Conservation (phyloP, 2,888 invertebrate genomes). For the Congeria kusceri region DNA sequence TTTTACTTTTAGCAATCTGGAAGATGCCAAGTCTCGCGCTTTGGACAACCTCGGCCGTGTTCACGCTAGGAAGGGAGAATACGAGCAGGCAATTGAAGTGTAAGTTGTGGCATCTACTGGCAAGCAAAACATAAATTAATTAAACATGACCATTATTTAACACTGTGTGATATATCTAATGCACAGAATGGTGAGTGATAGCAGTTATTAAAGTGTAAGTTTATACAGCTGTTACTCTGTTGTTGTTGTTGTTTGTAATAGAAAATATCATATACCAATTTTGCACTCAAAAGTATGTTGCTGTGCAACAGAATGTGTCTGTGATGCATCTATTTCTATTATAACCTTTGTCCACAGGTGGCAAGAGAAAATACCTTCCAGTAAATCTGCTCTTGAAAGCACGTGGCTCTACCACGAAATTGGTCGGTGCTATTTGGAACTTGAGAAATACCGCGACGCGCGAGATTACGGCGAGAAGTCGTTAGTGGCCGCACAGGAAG, state of each 20-base stretch:
- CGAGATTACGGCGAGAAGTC: slow-evolving; percentile 83
- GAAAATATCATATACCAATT: no score
- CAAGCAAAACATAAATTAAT: no score
- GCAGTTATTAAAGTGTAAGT: no score
- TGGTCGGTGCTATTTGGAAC: slow-evolving; percentile 85
- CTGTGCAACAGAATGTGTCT: no score
- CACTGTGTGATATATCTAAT: no score
- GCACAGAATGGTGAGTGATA: no score
- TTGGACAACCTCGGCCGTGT: slow-evolving; percentile 85
- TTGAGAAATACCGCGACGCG: slow-evolving; percentile 77
- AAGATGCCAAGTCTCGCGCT: slow-evolving; percentile 84
- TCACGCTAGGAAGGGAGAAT: slow-evolving; percentile 84
- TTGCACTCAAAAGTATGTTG: no score
- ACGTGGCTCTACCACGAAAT: slow-evolving; percentile 86
- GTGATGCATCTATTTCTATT: no score
- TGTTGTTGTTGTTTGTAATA: no score
- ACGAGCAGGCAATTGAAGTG: slow-evolving; percentile 84
- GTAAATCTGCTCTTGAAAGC: slow-evolving; percentile 84
- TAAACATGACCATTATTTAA: no score
- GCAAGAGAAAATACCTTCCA: slow-evolving; percentile 84
- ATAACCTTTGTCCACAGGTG: slow-evolving; percentile 82
- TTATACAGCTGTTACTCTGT: no score
- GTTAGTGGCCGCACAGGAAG: slow-evolving; percentile 79
- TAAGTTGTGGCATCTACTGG: no score
- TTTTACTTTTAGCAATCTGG: slow-evolving; percentile 73